A percentile compares a stretch with the other conserved stretches of the same genome.
These are phyloP conservation scores for Aramus guarauna DNA, from an alignment of 2,113 vertebrate species.

Conservation along the genomic window DNA sequence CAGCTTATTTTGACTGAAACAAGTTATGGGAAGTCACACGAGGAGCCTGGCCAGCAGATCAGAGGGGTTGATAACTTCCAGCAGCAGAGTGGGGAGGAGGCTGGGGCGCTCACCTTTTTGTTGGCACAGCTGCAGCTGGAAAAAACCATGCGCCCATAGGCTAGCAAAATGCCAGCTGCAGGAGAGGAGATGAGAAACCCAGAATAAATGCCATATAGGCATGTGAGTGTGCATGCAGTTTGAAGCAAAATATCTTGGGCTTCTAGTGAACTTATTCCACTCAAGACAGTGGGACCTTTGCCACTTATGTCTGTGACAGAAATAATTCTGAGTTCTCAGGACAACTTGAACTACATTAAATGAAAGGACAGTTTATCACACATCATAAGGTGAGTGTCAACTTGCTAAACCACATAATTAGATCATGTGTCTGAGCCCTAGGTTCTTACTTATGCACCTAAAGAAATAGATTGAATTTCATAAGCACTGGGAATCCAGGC, in stretches of 20 bases:
- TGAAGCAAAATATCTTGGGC: background rate
- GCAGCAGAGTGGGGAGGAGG: background rate
- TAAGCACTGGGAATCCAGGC: conserved; percentile 10
- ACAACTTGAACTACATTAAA: background rate
- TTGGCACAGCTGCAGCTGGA: conserved; percentile 23
- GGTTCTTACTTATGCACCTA: conserved; percentile 26
- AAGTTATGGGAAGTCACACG: background rate
- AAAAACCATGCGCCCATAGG: background rate
- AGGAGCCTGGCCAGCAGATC: background rate
- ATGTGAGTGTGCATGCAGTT: background rate
- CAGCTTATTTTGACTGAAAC: background rate
- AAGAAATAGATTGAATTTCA: conserved; percentile 55
- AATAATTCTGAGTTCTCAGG: background rate
- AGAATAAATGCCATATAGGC: background rate
- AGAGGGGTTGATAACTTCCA: background rate
- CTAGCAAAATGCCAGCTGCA: background rate
- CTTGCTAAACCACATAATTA: conserved; percentile 33
- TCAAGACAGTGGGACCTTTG: background rate
- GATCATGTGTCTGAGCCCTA: background rate
- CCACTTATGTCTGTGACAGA: background rate
- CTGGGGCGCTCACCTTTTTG: background rate
- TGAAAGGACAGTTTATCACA: conserved; percentile 25
- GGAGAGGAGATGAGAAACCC: background rate
- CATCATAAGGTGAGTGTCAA: background rate
- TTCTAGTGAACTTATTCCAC: background rate